Evolutionary conservation across 1,140 invertebrate species (phyloP), one percentile per base, ranked within the genome.

Genomic region (Mactra quadrangularis): DNA sequence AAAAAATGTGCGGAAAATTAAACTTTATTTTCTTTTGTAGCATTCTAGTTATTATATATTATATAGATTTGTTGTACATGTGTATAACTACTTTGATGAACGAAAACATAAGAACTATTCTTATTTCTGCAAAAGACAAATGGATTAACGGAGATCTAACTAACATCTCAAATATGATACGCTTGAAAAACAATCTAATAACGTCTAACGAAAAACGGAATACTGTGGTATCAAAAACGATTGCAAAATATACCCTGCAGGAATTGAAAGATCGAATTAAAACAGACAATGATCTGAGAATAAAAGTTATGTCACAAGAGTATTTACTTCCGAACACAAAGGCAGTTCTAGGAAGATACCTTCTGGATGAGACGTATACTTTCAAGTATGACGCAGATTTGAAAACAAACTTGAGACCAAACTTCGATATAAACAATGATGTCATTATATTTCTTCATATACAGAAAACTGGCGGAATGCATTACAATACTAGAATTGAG

Each of bases 361-460:
- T 75, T 41, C 19, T 25, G 3, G 71, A 53, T 45, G 17, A 13
- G 25, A 27, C 3, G 2, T 38, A 75, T 45, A 33, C 53, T 11
- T 57, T 60, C 45, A 33, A 57, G 27, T 60, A 55, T 22, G 59
- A 60, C 4, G 41, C 2, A 19, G 35, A 0, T 3, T 27, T 27
- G 4, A 52, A 27, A 33, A 25, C 29, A 25, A 29, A 31, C 2
- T 4, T 71, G 3, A 29, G 31, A n/a, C 11, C 17, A 4, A 17
- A 75, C n/a, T 75, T 31, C 41, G 33, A 59, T 53, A 60, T 75
- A n/a, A 11, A 38, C 2, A 19, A n/a, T 41, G 71, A 75, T 38
- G 71, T 75, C n/a, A 75, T 75, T 22, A 53, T 75, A 1, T 75
- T 75, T 59, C 33, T 75, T 6, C 71, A 75, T 41, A 75, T 75